Percentiles rank a stretch among this genome's conserved stretches.
Evolutionary conservation across 1,140 invertebrate genomes (phyloP).

Genomic region (Camponotus pennsylvanicus): DNA sequence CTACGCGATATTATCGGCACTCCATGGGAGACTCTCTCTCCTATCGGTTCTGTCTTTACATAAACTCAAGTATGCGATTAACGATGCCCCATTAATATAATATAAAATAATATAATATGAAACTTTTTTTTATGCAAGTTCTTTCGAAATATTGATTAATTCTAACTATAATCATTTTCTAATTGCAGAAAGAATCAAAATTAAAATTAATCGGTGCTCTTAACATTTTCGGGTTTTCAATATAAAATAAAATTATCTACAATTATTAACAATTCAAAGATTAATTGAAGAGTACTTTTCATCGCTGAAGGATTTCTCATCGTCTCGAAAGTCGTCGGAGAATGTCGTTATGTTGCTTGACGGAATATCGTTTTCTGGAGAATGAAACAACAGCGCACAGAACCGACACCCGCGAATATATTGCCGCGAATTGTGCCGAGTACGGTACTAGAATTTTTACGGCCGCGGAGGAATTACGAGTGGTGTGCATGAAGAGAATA

Average conservation of each 20-base stretch:
- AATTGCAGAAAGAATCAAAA: not conserved
- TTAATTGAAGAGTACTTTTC: not conserved
- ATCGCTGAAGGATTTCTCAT: not conserved
- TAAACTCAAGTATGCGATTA: not conserved
- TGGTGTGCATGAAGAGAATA: slow-evolving; percentile 49
- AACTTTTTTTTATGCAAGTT: not conserved
- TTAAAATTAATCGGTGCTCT: not conserved
- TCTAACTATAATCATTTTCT: not conserved
- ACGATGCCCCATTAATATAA: not conserved
- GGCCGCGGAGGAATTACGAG: slow-evolving; percentile 49
- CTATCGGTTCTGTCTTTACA: not conserved
- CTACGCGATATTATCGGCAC: slow-evolving; percentile 58
- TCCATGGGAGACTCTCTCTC: slow-evolving; percentile 10
- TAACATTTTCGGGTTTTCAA: not conserved
- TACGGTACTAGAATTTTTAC: slow-evolving; percentile 54
- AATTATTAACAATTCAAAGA: not conserved
- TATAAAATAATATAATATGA: not conserved
- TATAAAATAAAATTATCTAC: not conserved
- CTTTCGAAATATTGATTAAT: not conserved
- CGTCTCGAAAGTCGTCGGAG: slow-evolving; percentile 4
- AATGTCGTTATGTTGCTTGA: not conserved
- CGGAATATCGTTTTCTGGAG: not conserved
- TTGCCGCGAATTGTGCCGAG: slow-evolving; percentile 34
- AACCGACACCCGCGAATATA: slow-evolving; percentile 19
- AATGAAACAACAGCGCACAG: slow-evolving; percentile 11